Percentiles rank a stretch among this genome's conserved stretches.
These are phyloP conservation scores for Pachydiplax longipennis DNA, from an alignment of 2,888 invertebrate genomes.

Conservation along the genomic window DNA sequence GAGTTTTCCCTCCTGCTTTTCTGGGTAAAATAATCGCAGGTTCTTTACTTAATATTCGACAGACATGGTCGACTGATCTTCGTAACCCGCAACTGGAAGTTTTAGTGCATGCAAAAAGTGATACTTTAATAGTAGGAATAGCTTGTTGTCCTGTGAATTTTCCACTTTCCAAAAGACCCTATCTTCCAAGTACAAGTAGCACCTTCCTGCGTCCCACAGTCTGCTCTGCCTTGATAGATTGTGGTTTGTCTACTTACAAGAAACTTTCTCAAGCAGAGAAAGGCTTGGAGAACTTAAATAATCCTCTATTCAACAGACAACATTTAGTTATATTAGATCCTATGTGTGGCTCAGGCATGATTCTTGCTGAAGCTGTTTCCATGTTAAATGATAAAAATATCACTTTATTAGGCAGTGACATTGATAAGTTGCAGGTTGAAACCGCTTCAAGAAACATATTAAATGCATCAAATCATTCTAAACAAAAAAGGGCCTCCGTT, in stretches of 20 bases:
- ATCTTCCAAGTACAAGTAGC: background rate
- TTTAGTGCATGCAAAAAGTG: background rate
- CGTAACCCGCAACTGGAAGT: background rate
- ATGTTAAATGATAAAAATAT: background rate
- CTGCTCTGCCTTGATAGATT: background rate
- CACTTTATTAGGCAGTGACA: background rate
- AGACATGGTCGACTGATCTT: background rate
- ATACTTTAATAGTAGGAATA: background rate
- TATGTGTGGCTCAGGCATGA: slow-evolving; percentile 11
- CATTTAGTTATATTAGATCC: slow-evolving; percentile 6
- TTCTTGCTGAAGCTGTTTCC: background rate
- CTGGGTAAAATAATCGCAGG: slow-evolving; percentile 9
- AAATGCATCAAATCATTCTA: background rate
- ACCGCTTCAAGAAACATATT: background rate
- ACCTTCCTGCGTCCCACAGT: background rate
- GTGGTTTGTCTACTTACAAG: background rate
- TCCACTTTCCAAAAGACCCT: slow-evolving; percentile 2
- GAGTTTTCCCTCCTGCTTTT: background rate
- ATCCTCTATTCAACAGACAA: background rate
- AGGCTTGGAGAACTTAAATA: background rate
- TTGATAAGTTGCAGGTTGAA: background rate
- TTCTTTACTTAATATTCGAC: background rate
- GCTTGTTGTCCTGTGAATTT: background rate
- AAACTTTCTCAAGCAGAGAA: background rate
- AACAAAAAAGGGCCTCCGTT: background rate